phyloP scores from a whole-genome alignment of 2,797 vertebrate genomes.

The Acanthurus leucopareius region DNA sequence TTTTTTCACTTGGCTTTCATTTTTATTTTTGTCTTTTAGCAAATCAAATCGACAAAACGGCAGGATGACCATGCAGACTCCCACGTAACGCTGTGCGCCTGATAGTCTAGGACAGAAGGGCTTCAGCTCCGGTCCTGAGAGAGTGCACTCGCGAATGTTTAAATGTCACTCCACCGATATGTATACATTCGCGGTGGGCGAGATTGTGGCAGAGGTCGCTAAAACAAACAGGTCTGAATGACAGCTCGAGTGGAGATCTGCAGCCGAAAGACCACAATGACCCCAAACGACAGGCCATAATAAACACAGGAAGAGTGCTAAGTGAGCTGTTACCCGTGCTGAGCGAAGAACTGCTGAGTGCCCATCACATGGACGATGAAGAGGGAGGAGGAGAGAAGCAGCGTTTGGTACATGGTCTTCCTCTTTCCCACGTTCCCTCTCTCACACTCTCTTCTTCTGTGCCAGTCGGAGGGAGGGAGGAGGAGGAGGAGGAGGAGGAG shows the following conservation, averaged over 20 bases:
- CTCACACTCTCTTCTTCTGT: constrained; percentile 64
- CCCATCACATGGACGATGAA: constrained; percentile 82
- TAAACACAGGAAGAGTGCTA: constrained; percentile 60
- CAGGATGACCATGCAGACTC: constrained; percentile 9
- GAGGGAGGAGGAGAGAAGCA: constrained; percentile 83
- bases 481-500: constrained; percentile 28
- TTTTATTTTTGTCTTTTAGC: constrained; percentile 60
- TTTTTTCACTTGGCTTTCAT: constrained; percentile 12
- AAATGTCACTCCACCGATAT: constrained; percentile 19
- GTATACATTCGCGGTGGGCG: constrained; percentile 13
- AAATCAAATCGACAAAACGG: constrained; percentile 41
- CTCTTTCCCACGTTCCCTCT: constrained; percentile 77
- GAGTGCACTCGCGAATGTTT: constrained; percentile 18
- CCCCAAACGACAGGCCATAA: constrained; percentile 45
- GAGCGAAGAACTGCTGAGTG: constrained; percentile 75
- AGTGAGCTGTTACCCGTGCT: constrained; percentile 81
- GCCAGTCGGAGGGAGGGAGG: constrained; percentile 52
- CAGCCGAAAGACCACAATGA: not conserved
- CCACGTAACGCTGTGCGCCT: not conserved
- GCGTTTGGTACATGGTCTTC: constrained; percentile 81
- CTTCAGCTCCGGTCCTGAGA: constrained; percentile 11
- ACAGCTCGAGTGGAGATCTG: constrained; percentile 25
- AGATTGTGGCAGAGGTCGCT: constrained; percentile 20
- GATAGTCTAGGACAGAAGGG: constrained; percentile 4
- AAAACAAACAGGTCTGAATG: constrained; percentile 45